Evolutionary conservation across 2,797 vertebrate genomes (phyloP).

Genomic region (Gastrophryne carolinensis): DNA sequence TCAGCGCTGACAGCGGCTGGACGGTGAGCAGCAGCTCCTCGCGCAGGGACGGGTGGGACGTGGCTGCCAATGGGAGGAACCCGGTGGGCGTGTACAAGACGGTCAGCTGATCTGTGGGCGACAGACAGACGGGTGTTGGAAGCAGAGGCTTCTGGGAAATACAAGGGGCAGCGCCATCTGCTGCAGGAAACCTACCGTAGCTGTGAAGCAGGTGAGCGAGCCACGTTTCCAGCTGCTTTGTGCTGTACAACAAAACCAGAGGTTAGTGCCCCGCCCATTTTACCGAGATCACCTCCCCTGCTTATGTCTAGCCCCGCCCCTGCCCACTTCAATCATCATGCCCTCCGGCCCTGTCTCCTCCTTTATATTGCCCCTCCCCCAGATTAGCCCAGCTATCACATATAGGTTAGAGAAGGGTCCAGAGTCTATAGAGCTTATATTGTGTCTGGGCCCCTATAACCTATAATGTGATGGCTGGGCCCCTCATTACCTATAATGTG

Average conservation of each 20-base stretch:
- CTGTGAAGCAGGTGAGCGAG: slow-evolving; percentile 85
- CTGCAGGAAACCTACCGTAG: slow-evolving; percentile 67
- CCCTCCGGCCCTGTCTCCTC: too few species aligned
- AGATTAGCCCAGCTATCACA: not conserved
- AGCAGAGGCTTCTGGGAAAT: not conserved
- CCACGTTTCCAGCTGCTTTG: slow-evolving; percentile 89
- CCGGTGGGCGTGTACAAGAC: slow-evolving; percentile 78
- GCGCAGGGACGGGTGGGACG: slow-evolving; percentile 74
- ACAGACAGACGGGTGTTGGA: not conserved
- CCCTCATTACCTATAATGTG: too few species aligned
- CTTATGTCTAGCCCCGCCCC: not conserved
- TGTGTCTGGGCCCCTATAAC: too few species aligned
- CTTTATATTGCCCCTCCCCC: not conserved
- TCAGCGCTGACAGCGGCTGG: slow-evolving; percentile 90
- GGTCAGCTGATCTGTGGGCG: slow-evolving; percentile 77
- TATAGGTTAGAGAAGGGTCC: too few species aligned
- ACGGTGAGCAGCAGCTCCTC: slow-evolving; percentile 89
- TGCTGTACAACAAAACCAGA: slow-evolving; percentile 65
- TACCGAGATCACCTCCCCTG: too few species aligned
- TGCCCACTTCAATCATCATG: too few species aligned
- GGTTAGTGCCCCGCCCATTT: too few species aligned
- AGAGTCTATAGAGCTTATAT: not conserved
- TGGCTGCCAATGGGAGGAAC: slow-evolving; percentile 81
- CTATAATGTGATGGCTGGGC: not conserved
- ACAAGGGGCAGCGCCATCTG: not conserved